phyloP scores from a whole-genome alignment of 2,888 invertebrate genomes.

The Morpho helenor region DNA sequence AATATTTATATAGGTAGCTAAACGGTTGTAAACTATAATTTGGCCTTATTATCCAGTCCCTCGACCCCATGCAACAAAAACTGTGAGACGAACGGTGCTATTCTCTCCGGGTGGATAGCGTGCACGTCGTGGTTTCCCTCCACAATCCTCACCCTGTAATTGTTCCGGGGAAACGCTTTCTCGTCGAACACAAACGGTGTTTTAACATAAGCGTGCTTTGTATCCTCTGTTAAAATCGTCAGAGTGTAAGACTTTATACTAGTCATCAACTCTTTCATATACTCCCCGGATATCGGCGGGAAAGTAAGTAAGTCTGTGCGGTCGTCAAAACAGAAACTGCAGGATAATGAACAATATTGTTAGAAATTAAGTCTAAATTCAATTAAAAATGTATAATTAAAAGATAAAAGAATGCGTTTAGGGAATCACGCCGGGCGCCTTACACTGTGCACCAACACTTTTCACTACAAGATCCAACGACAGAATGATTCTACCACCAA shows the following conservation, averaged over 20 bases:
- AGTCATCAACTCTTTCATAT: constrained; percentile 48
- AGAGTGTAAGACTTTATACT: constrained; percentile 43
- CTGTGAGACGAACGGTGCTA: constrained; percentile 56
- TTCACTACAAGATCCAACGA: no score
- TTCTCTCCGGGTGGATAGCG: constrained; percentile 69
- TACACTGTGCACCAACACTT: no score
- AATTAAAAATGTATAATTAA: no score
- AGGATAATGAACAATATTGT: no score
- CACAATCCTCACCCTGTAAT: constrained; percentile 50
- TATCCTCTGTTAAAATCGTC: constrained; percentile 39
- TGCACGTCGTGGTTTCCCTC: constrained; percentile 81
- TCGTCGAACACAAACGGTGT: constrained; percentile 48
- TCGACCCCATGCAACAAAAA: constrained; percentile 54
- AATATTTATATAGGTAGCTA: no score
- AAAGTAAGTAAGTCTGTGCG: constrained; percentile 56
- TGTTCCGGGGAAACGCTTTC: constrained; percentile 34
- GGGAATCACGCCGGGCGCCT: no score
- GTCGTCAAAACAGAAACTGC: constrained; percentile 76
- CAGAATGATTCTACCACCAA: no score
- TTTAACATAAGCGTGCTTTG: constrained; percentile 37
- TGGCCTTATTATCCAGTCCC: constrained; percentile 46
- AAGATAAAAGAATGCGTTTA: no score
- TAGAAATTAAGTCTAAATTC: no score
- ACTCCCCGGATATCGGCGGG: constrained; percentile 50
- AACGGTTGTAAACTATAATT: constrained; percentile 33